Evolutionary conservation across 2,797 vertebrate species (phyloP), one percentile per base, ranked within the genome.

Genomic region (Sebastiscus albofasciatus): DNA sequence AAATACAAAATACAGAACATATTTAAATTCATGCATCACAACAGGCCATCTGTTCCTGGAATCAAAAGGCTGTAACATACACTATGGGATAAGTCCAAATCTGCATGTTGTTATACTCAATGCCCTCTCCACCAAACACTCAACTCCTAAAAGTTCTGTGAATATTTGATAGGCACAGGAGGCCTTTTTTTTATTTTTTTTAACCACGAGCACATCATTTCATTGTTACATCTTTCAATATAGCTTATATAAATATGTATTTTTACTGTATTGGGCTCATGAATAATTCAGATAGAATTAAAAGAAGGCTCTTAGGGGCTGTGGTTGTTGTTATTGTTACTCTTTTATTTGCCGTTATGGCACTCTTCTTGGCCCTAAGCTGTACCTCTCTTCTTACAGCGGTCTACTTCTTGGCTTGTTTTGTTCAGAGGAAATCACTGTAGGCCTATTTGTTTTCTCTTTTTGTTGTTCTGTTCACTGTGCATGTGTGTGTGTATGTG

Each of bases 181-280:
- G 79, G 52, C 60, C 79, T 80, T 16, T 42, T 80, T 67, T 80
- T 80, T 80, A 77, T 80, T 65, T 82, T 79, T 77, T 70, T 52
- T 2, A 59, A 71, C n/a, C 58, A 67, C 12, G 31, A 60, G 14
- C 55, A 64, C 36, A 18, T 62, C 67, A 79, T 79, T 83, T 74
- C 29, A 75, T 86, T 88, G 81, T 87, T 79, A 77, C 89, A 90
- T 82, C 69, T 90, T 88, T 88, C 84, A 87, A 78, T 87, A 72
- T 67, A 54, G 55, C 31, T 36, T 68, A 77, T 82, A 87, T 87
- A 90, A 82, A 89, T 93, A 91, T 90, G 72, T 83, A 84, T 86
- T 85, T 87, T 65, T 62, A 70, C 26, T 72, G 72, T 73, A 75
- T 71, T 76, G 31, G 52, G 52, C 59, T 80, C 22, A 87, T 93